Evolutionary conservation across 1,140 invertebrate genomes (phyloP), one percentile per base, ranked within the genome.

Genomic region (Diuraphis noxia): DNA sequence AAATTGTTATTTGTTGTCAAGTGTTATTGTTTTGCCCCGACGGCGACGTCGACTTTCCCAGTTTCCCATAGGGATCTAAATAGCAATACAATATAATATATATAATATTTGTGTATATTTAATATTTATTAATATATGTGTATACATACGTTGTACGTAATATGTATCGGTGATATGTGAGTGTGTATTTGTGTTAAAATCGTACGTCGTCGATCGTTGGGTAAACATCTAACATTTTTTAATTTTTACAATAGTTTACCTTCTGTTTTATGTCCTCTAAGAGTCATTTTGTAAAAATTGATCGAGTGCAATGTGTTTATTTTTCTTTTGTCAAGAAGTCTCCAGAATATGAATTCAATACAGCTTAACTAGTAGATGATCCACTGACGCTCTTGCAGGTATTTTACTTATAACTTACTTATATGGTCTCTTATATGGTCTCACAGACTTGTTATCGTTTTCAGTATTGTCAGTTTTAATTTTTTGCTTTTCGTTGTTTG

Each of bases 21-120:
- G 43, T 52, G 85, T 86, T 86, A 52, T 86, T 49, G 85, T 86
- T 86, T 86, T 25, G 85, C 43, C 34, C 21, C 46, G 46, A 36
- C 85, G 85, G 25, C 41, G 25, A 49, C n/a, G 41, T 49, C 46
- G 9, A 52, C 21, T 86, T 86, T 38, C 21, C 21, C 34, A 52
- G 8, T 86, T 86, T 38, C 21, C 21, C 34, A 34, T 52, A 36
- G 23, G 85, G 34, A 86, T 52, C 36, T 52, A 3, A 36, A 17
- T 41, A 38, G 49, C 34, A 36, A 82, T 82, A 40, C 38, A 38
- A 40, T 38, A 9, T 38, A 19, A 36, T 36, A 79, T 82, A n/a
- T 72, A 72, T 41, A n/a, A 19, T 41, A 82, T n/a, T n/a, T n/a
- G n/a, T n/a, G n/a, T 30, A 30, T 41, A 41, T 40, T 13, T 41